Evolutionary conservation across 2,888 invertebrate genomes (phyloP), one percentile per base, ranked within the genome.

Genomic region (Drosophila percnosoma): DNA sequence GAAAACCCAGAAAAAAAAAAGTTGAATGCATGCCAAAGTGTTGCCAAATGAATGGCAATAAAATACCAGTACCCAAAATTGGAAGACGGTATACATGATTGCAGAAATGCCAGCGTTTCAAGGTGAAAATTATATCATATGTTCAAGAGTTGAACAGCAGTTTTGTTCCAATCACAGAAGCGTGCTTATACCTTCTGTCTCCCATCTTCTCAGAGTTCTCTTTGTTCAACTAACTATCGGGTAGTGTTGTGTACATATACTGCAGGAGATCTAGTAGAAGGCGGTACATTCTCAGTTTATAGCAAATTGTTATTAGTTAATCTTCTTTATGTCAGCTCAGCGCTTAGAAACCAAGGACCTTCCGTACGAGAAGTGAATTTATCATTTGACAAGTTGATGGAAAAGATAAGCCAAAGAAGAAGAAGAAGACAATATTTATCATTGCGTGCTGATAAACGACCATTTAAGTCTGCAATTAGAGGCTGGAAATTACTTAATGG

Each of bases 21-120:
- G 27, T 49, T 55, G 70, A 63, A 57, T 69, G 45, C 62, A 34
- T 24, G 27, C 53, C 33, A 55, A 55, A 48, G 40, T 29, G 10
- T 69, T 54, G 70, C 49, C n/a, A 63, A 69, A 59, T 68, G 69
- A 64, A 27, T 51, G 57, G 45, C 74, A 51, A 29, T 10, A 18
- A 34, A 38, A 69, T 74, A 76, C 63, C 71, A 38, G 21, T 11
- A 64, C 63, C 0, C 36, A 13, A 27, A 36, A 61, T 10, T 29
- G 13, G 18, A 29, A 42, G 21, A 24, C 13, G 21, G 27, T 31
- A 40, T 21, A 61, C 7, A 31, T 21, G 11, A 24, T 18, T 54
- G 6, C 34, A 24, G 6, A 24, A 27, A 11, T 36, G 15, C 13
- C 8, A 27, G 13, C 31, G 24, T 24, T 15, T 15, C 45, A 45